Conservation (phyloP, 2,797 vertebrate species). For the Todus mexicanus region DNA sequence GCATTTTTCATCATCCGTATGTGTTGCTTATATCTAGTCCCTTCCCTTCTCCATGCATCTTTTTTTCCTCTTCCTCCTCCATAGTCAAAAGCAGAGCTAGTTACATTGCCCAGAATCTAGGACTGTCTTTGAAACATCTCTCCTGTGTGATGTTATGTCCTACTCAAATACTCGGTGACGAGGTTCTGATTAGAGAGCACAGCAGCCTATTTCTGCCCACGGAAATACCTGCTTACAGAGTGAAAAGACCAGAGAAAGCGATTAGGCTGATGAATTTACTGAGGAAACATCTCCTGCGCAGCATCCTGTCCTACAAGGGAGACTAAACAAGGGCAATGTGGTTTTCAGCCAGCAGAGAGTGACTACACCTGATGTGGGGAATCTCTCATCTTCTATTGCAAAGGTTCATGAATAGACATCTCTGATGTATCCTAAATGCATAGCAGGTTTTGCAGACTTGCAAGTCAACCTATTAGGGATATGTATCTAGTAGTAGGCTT, state of each 20-base stretch:
- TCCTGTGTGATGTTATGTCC: not conserved
- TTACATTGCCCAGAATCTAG: not conserved
- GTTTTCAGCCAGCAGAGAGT: not conserved
- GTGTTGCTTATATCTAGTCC: not conserved
- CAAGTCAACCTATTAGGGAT: not conserved
- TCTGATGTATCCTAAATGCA: not conserved
- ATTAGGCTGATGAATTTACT: not conserved
- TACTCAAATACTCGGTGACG: not conserved
- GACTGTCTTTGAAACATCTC: not conserved
- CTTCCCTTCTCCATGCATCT: not conserved
- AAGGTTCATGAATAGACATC: not conserved
- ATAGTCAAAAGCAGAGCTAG: not conserved
- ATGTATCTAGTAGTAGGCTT: rapidly evolving
- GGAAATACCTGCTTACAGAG: not conserved
- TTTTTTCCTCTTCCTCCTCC: not conserved
- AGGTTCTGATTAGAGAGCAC: not conserved
- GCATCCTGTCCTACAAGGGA: not conserved
- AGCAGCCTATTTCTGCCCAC: not conserved
- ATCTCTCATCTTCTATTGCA: not conserved
- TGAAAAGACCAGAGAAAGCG: not conserved
- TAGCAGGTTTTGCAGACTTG: not conserved
- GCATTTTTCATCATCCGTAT: not conserved
- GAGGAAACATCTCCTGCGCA: not conserved
- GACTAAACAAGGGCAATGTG: not conserved
- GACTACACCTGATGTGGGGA: rapidly evolving